These are phyloP conservation scores for Rhabdornis inornatus DNA, from an alignment of 2,113 vertebrate genomes.

Conservation along the genomic window DNA sequence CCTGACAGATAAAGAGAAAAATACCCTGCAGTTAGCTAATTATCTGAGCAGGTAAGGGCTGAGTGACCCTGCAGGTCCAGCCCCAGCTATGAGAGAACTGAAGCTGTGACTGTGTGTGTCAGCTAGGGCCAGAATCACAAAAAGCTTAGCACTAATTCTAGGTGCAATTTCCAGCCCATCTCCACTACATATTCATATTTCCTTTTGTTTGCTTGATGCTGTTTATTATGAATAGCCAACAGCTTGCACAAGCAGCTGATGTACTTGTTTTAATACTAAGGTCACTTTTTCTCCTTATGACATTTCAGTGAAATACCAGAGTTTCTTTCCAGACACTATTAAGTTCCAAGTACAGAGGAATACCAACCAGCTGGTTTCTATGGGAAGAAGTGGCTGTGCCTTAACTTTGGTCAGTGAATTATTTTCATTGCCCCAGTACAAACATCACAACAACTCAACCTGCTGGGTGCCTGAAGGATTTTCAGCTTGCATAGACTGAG, in stretches of 20 bases:
- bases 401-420: neutral
- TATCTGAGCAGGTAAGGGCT: neutral
- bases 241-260: neutral
- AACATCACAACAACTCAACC: neutral
- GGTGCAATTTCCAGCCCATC: neutral
- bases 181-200: neutral
- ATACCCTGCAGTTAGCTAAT: neutral
- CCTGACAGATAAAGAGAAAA: neutral
- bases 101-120: neutral
- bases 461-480: neutral
- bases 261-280: neutral
- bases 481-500: neutral
- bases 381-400: neutral
- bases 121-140: neutral
- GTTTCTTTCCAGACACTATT: neutral
- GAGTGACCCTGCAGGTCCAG: neutral
- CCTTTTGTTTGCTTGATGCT: neutral
- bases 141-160: neutral
- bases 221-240: neutral
- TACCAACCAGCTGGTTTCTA: neutral
- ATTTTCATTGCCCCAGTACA: neutral
- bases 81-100: neutral
- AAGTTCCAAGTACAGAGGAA: neutral
- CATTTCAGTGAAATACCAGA: neutral
- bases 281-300: neutral